Percentiles rank a stretch among this genome's conserved stretches.
Evolutionary conservation across 2,888 invertebrate genomes (phyloP).

Genomic region (Himalopsyche anomala): DNA sequence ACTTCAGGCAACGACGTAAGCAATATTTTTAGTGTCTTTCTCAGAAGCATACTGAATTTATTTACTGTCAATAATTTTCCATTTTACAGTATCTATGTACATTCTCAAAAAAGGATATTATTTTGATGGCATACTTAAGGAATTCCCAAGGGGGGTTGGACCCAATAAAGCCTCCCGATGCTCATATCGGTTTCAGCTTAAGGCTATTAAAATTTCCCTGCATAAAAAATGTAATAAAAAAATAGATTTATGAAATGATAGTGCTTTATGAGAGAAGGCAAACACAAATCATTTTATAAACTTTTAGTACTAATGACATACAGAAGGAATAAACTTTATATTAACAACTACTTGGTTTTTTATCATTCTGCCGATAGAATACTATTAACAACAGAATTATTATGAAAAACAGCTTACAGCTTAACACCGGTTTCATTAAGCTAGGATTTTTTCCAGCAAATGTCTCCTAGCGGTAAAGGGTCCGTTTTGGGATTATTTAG

Average conservation of each 20-base stretch:
- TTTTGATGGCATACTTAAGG: slow-evolving; percentile 35
- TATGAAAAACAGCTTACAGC: too few species aligned
- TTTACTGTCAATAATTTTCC: slow-evolving; percentile 32
- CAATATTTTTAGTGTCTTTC: background rate
- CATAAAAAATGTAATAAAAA: slow-evolving; percentile 43
- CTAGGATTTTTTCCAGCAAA: too few species aligned
- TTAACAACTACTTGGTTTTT: too few species aligned
- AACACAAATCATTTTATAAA: background rate
- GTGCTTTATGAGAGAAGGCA: background rate
- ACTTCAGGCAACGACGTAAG: too few species aligned
- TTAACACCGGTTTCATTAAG: too few species aligned
- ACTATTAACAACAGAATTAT: too few species aligned
- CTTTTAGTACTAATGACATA: background rate
- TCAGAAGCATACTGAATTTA: background rate
- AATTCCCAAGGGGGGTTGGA: slow-evolving; percentile 33
- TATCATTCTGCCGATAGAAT: too few species aligned
- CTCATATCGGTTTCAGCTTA: slow-evolving; percentile 18
- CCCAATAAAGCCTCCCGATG: background rate
- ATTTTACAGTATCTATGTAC: background rate
- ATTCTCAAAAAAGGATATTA: slow-evolving; percentile 5
- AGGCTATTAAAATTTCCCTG: slow-evolving; percentile 37
- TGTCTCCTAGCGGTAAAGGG: too few species aligned
- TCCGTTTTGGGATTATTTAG: too few species aligned
- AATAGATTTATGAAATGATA: slow-evolving; percentile 38
- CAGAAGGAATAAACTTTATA: background rate